phyloP scores from a whole-genome alignment of 2,797 vertebrate genomes.

The Tapera naevia region DNA sequence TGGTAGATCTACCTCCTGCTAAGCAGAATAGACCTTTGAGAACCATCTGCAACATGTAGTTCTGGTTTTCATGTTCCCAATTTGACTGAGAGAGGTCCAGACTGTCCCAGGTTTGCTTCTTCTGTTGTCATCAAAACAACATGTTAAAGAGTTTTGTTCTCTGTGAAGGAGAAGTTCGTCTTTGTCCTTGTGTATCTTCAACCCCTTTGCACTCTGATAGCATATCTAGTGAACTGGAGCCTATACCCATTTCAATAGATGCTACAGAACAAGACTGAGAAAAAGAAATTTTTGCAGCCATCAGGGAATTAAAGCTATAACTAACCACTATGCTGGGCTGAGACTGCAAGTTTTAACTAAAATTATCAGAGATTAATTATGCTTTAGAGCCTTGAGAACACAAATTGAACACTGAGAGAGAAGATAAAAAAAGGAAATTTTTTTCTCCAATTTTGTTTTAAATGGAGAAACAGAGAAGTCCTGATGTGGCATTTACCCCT shows the following conservation, averaged over 20 bases:
- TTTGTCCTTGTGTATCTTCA: neutral
- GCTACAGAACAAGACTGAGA: neutral
- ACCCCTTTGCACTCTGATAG: neutral
- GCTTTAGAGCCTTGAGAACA: neutral
- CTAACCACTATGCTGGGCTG: neutral
- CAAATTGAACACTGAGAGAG: neutral
- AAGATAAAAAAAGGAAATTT: neutral
- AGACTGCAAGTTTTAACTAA: neutral
- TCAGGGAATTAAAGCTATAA: neutral
- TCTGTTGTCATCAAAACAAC: neutral
- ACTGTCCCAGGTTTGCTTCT: neutral
- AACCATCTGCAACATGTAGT: neutral
- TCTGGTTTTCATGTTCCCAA: neutral
- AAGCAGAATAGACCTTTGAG: neutral
- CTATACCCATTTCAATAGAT: neutral
- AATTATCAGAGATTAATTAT: neutral
- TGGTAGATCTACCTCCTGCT: neutral
- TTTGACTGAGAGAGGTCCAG: neutral
- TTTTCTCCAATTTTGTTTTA: neutral
- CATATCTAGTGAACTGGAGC: neutral
- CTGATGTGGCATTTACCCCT: neutral
- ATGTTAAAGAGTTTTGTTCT: neutral
- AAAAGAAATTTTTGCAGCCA: neutral
- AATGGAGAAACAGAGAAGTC: neutral
- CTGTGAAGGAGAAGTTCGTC: neutral